Base-by-base conservation (phyloP, 2,797 vertebrate genomes). In the Falco columbarius region DNA sequence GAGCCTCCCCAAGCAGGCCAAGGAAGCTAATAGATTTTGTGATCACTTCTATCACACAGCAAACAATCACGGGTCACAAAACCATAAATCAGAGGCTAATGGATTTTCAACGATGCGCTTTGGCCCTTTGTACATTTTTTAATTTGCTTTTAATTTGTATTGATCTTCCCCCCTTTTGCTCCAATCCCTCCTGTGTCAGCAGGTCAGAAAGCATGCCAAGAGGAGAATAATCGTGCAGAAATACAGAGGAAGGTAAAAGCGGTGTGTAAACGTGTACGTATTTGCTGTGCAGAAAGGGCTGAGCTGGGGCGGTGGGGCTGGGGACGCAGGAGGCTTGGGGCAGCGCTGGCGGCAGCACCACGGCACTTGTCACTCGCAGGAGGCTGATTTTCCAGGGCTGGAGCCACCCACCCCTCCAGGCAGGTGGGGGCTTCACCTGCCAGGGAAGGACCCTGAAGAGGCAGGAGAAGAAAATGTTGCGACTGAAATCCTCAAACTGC, bases 131-230 rank as follows among this genome's bases (percentile, higher is more conserved):
- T 56, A 74, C 52, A 44, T 90, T 96, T 98, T 98, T 98, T 98
- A 96, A 99, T 99, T 99, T 99, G 98, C 98, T 98, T 99, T 99
- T 98, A 99, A 99, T 99, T 99, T 99, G 97, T 98, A 98, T 98
- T 94, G 98, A 98, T 99, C 56, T 98, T 96, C 96, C 91, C 66
- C 93, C 68, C 91, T 96, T 86, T 77, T 90, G 92, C 98, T 98
- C 98, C 98, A 98, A 98, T 98, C 98, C 98, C 98, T 98, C 98
- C 93, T 87, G 96, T 98, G 98, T 98, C 98, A 98, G 97, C 92
- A 97, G 98, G 98, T 98, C 98, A 98, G 94, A 95, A 95, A 98
- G 98, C 93, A 90, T 97, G 98, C 98, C 98, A 97, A 98, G 97
- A 98, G 98, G 97, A 98, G 94, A 97, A 96, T 84, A 97, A 88